These are phyloP conservation scores for Helicoverpa armigera DNA, from an alignment of 1,140 invertebrate genomes.

Conservation along the genomic window DNA sequence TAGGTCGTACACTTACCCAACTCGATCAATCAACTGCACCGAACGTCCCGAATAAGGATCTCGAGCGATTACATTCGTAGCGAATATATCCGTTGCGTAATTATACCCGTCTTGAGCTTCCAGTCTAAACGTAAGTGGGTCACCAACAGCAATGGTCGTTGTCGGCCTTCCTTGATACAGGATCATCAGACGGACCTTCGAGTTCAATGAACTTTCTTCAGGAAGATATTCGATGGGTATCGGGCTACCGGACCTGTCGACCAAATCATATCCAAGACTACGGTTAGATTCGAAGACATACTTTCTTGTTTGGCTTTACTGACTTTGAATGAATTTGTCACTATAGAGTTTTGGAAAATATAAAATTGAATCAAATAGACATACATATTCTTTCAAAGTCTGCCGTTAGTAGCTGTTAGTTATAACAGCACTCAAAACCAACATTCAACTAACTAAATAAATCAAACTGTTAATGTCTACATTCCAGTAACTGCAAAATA, in stretches of 20 bases:
- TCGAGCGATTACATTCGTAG: slow-evolving; percentile 96
- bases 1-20: slow-evolving; percentile 89
- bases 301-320: slow-evolving; percentile 49
- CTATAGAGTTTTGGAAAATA: background rate
- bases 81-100: slow-evolving; percentile 96
- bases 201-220: slow-evolving; percentile 95
- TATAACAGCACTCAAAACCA: slow-evolving; percentile 81
- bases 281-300: slow-evolving; percentile 78
- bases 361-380: background rate
- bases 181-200: slow-evolving; percentile 94
- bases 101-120: slow-evolving; percentile 96
- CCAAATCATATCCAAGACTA: slow-evolving; percentile 79
- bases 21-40: slow-evolving; percentile 95
- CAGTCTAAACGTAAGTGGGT: slow-evolving; percentile 95
- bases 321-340: slow-evolving; percentile 78
- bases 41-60: slow-evolving; percentile 96
- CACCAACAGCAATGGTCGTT: slow-evolving; percentile 97
- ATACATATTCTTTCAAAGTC: slow-evolving; percentile 82
- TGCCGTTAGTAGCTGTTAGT: slow-evolving; percentile 86
- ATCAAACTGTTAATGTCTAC: slow-evolving; percentile 47
- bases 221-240: slow-evolving; percentile 96
- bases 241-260: slow-evolving; percentile 93
- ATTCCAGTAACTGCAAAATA: slow-evolving; percentile 42
- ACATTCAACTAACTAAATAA: slow-evolving; percentile 42
- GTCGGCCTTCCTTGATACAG: slow-evolving; percentile 96